Percentiles rank a stretch among this genome's conserved stretches.
These are phyloP conservation scores for Acestrorhynchus altus DNA, from an alignment of 2,797 vertebrate species.

Conservation along the genomic window DNA sequence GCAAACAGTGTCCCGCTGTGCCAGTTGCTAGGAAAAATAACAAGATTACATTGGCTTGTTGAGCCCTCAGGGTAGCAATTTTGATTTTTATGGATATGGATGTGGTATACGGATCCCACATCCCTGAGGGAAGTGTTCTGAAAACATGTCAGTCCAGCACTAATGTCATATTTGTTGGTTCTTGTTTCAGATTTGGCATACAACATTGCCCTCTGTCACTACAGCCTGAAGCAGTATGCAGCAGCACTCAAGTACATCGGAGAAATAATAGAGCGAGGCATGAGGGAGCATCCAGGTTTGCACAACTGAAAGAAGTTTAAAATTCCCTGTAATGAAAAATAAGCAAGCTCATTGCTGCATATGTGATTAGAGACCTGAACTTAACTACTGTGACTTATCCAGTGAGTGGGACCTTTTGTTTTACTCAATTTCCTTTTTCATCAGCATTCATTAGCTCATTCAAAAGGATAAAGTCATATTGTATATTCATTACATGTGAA, in stretches of 20 bases:
- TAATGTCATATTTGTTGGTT: neutral
- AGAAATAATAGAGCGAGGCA: conserved; percentile 89
- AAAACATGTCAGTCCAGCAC: conserved; percentile 19
- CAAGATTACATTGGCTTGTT: conserved; percentile 34
- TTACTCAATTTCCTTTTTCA: too few relatives aligned
- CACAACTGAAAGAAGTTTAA: neutral
- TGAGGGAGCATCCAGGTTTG: conserved; percentile 88
- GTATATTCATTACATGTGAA: too few relatives aligned
- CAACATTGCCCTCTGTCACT: conserved; percentile 91
- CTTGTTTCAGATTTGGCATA: conserved; percentile 83
- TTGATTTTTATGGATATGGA: conserved; percentile 46
- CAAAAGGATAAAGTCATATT: too few relatives aligned
- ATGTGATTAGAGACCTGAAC: too few relatives aligned
- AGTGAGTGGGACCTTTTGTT: too few relatives aligned
- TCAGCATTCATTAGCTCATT: too few relatives aligned
- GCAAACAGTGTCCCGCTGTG: conserved; percentile 14
- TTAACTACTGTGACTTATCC: neutral
- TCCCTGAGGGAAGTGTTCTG: neutral
- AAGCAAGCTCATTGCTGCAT: neutral
- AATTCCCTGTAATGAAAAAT: neutral
- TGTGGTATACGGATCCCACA: conserved; percentile 30
- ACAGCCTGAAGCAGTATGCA: conserved; percentile 85
- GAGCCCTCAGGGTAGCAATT: conserved; percentile 49
- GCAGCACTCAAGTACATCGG: conserved; percentile 86
- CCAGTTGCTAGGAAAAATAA: conserved; percentile 29